Evolutionary conservation across 2,888 invertebrate genomes (phyloP), one percentile per base, ranked within the genome.

Genomic region (Agrotis puta): DNA sequence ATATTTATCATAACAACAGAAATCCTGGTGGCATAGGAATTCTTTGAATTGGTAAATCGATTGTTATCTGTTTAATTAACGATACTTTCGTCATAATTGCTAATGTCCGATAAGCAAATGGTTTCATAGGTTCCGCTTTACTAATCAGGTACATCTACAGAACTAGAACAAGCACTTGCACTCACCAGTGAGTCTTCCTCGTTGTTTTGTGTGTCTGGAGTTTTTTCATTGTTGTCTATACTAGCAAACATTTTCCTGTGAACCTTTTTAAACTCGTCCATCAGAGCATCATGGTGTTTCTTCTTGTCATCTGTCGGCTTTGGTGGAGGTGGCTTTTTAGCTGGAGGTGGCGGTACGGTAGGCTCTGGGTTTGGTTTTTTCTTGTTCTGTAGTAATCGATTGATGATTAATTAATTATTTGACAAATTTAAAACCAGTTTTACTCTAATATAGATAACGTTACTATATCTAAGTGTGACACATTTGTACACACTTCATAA

Each of bases 251-350:
- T 98, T 95, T 98, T 98, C 86, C 97, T 97, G 93, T 98, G 98
- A 7, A 98, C 98, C 88, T 97, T 97, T 91, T 98, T 98, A 91
- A 98, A 98, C 94, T 98, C 98, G 92, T 98, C 98, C 98, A 98
- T 98, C 78, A 98, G 93, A 84, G 97, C 97, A 83, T 97, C 97
- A 88, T 98, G 98, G 82, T 97, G 97, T 85, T 97, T 97, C 84
- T 97, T 97, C 89, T 97, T 97, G 77, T 97, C 97, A 64, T 97
- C 97, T 92, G 96, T 80, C 86, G 93, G 87, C 93, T 97, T 91
- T 81, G 92, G 87, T 71, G 87, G 83, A 71, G 84, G 90, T 64
- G 90, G 88, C 81, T 95, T 95, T 81, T 94, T 95, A 14, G 90
- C 82, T 70, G 89, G 86, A 63, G 85, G 89, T 62, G 88, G 86